Conservation (phyloP, 23 tunicate genomes). For the Halocynthia roretzi region DNA sequence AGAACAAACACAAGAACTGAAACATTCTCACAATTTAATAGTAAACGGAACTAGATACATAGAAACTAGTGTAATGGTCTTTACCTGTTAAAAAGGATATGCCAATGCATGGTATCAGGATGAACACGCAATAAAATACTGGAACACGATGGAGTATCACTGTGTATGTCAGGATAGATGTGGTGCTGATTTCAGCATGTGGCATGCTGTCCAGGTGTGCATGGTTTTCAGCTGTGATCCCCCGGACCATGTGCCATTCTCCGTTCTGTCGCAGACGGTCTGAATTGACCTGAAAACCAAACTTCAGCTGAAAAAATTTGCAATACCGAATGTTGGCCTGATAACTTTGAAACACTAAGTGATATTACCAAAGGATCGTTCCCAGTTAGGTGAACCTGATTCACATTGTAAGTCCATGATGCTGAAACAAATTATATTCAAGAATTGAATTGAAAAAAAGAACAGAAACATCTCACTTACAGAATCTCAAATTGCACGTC, state of each 20-base stretch:
- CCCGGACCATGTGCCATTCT: slow-evolving; percentile 69
- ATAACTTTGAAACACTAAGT: too few species aligned
- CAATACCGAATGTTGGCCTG: too few species aligned
- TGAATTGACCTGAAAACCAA: neutral
- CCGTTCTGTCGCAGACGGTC: slow-evolving; percentile 28
- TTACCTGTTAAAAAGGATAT: slow-evolving; percentile 33
- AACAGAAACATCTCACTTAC: neutral
- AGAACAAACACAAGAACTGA: slow-evolving; percentile 78
- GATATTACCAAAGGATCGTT: neutral
- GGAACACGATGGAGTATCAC: slow-evolving; percentile 44
- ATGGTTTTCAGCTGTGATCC: too few species aligned
- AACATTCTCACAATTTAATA: neutral
- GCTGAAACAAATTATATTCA: slow-evolving; percentile 5
- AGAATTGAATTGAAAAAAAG: too few species aligned
- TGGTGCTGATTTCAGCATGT: neutral
- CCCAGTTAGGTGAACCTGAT: neutral
- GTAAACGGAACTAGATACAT: too few species aligned
- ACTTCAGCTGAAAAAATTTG: too few species aligned
- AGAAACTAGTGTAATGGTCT: neutral
- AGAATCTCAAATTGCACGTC: slow-evolving; percentile 21
- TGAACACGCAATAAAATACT: slow-evolving; percentile 51
- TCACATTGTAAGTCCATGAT: slow-evolving; percentile 2
- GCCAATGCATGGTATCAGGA: slow-evolving; percentile 56
- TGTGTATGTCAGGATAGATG: slow-evolving; percentile 20
- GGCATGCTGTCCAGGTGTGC: too few species aligned